Evolutionary conservation across 2,888 invertebrate species (phyloP), one percentile per base, ranked within the genome.

Genomic region (Athetis lepigone): DNA sequence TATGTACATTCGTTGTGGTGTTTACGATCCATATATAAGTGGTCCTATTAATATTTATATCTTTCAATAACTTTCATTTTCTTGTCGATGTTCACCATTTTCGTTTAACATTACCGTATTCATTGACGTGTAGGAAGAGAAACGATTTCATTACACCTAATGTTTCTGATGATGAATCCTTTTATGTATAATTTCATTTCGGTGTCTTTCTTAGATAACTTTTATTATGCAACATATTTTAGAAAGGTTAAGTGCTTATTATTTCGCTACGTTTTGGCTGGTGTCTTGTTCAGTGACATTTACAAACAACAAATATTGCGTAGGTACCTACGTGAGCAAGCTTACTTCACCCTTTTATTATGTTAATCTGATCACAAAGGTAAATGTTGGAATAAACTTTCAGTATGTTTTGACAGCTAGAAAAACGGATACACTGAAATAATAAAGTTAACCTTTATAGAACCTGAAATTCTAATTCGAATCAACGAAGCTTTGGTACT

Each of bases 11-110:
- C 19, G 39, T 46, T 40, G 54, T 55, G 43, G 16, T 46, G 51
- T 68, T 72, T 54, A 57, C 54, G 37, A 63, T 36, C 27, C 33
- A 21, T 50, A 21, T 61, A 27, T 45, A 45, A 58, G 39, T 58
- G 40, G 47, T 33, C 19, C 37, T 63, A 63, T 71, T 52, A 58
- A 75, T 75, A 73, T 70, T 61, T 39, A 59, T 50, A 62, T 61
- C 18, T 52, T 43, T 61, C 51, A 55, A 43, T 57, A 55, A 68
- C 63, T 75, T 77, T 77, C 64, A 46, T 43, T 77, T 77, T 68
- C 51, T 36, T 49, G 43, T 40, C 37, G 39, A 61, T 47, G 29
- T 33, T 54, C n/a, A 39, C 59, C 61, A 57, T 73, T 54, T 66
- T 52, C 19, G 57, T 60, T 16, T 29, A 21, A 16, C 29, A 62